Conservation (phyloP, 2,888 invertebrate genomes). For the Bombyx huttoni region DNA sequence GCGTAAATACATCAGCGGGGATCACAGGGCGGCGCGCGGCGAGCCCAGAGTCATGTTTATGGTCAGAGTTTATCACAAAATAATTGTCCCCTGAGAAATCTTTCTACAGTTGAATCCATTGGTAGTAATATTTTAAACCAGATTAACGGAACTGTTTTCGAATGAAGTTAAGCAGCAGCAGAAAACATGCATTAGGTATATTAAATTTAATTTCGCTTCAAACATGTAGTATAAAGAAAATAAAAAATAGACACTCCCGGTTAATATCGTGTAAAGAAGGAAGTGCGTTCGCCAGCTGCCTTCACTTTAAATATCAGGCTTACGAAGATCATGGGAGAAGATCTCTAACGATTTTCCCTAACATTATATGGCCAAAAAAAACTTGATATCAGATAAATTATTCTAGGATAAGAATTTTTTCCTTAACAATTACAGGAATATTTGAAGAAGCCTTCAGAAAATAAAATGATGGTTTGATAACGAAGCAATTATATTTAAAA, state of each 20-base stretch:
- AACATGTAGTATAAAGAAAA: too few species aligned
- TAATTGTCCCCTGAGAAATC: conserved; percentile 27
- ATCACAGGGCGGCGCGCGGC: conserved; percentile 20
- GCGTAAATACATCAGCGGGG: conserved; percentile 40
- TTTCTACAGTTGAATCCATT: conserved; percentile 19
- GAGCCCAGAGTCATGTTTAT: conserved; percentile 31
- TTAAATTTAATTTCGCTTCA: too few species aligned
- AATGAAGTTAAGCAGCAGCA: too few species aligned
- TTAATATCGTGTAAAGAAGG: too few species aligned
- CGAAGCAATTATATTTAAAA: neutral
- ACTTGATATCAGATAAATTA: neutral
- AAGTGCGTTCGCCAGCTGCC: too few species aligned
- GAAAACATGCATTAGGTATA: too few species aligned
- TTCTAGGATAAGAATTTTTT: neutral
- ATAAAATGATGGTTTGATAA: neutral
- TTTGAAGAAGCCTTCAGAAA: neutral
- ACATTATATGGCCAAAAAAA: too few species aligned
- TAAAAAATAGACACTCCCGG: too few species aligned
- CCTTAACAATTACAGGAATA: neutral
- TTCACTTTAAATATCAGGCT: too few species aligned
- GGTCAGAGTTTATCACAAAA: conserved; percentile 40
- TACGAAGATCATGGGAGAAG: too few species aligned
- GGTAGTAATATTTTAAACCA: neutral
- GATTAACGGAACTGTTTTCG: too few species aligned
- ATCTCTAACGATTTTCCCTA: too few species aligned